These are phyloP conservation scores for Hipparchia semele DNA, from an alignment of 2,888 invertebrate genomes.

Conservation along the genomic window DNA sequence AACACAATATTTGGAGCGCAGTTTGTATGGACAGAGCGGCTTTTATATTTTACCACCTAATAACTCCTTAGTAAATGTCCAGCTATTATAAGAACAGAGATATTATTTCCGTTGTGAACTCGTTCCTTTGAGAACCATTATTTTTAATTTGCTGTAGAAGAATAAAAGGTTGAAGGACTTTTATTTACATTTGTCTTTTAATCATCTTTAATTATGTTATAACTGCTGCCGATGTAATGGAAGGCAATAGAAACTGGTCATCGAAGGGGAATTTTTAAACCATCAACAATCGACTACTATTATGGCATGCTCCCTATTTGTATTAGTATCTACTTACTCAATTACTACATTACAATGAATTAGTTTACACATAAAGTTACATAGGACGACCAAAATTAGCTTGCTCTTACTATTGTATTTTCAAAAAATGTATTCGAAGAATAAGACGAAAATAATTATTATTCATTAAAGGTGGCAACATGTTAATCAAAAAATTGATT, in stretches of 20 bases:
- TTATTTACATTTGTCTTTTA: slow-evolving; percentile 35
- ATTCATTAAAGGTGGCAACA: too few species aligned
- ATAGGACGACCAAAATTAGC: too few species aligned
- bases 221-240: slow-evolving; percentile 14
- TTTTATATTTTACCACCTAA: slow-evolving; percentile 43
- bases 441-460: neutral
- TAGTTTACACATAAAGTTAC: too few species aligned
- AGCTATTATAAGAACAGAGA: slow-evolving; percentile 35
- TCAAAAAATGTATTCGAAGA: neutral
- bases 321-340: too few species aligned
- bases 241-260: slow-evolving; percentile 22
- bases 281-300: neutral
- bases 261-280: slow-evolving; percentile 22
- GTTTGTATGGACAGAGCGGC: slow-evolving; percentile 39
- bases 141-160: slow-evolving; percentile 36
- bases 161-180: slow-evolving; percentile 32
- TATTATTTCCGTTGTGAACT: slow-evolving; percentile 33
- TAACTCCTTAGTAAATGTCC: slow-evolving; percentile 37
- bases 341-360: too few species aligned
- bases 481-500: slow-evolving; percentile 3
- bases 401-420: too few species aligned
- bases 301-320: neutral
- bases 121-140: slow-evolving; percentile 33
- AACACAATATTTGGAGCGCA: slow-evolving; percentile 49
- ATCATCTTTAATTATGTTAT: slow-evolving; percentile 32